Base-by-base conservation (phyloP, 2,113 vertebrate genomes). In the Charina bottae region DNA sequence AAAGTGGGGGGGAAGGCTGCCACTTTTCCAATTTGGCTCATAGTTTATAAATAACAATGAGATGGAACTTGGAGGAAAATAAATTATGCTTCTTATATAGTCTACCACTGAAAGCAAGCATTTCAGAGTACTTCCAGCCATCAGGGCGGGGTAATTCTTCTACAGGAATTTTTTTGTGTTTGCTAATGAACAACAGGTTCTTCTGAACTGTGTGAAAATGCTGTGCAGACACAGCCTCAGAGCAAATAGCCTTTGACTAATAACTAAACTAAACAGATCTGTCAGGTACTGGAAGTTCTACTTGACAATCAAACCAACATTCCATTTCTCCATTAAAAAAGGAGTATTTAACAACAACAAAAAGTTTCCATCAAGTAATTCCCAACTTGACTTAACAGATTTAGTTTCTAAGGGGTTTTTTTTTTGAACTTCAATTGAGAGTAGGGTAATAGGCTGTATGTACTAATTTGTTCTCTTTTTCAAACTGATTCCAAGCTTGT, bases 311-410 rank as follows among this genome's bases (percentile, higher is more conserved):
- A 84, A 85, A 85, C n/a, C 24, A 59, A 26, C 54, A 83, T 92
- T 87, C 54, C 54, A 83, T 10, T n/a, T 83, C 42, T 53, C 37
- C 78, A 53, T 92, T 28, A 83, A 92, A 59, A 46, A 92, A 58
- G 26, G 13, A 42, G 37, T 60, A 17, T 24, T 12, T 92, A 83
- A 53, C 59, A 26, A 59, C 28, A 91, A 88, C 68, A 83, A 83
- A 88, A 91, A 88, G 54, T 92, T 92, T 88, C 85, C 90, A 88
- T 56, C 37, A 78, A 64, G 6, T 78, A 83, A 92, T 88, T 83
- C 64, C 55, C 55, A 88, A 92, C 17, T 83, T 59, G 54, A 55
- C 37, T 87, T 91, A 83, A 59, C 58, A 33, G 2, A 58, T 78
- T 56, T 72, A 58, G n/a, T 49, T 64, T 88, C 62, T 83, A 78